Base-by-base conservation (phyloP, 2,797 vertebrate species). In the Hypotaenidia philippensis region DNA sequence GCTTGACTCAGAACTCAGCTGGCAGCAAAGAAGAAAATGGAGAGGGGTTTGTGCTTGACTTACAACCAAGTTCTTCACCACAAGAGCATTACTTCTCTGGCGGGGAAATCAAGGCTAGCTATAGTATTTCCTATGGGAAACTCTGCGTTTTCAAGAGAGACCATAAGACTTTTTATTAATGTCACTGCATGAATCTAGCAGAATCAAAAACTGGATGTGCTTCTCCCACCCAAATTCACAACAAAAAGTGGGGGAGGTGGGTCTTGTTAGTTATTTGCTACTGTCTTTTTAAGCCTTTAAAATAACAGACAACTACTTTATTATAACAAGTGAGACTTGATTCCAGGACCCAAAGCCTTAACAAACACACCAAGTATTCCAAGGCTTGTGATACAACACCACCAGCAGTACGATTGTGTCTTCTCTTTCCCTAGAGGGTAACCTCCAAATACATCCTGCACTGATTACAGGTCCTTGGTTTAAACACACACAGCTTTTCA, bases 401-500 rank as follows among this genome's bases (percentile, higher is more conserved):
- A 16, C 59, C 57, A 44, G 32, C 45, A 82, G 40, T 13, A 38
- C 66, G 31, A 41, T 17, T 5, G 3, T 40, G 31, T 21, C 63
- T 74, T 87, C 57, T 60, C 68, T 65, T 92, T 27, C n/a, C 72
- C 3, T 4, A n/a, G 52, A 31, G 25, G 52, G 29, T 63, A 71
- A 94, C 91, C 89, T 90, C 87, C 68, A 94, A 88, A 87, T 83
- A 80, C 90, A 90, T 80, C 93, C 72, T 50, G 6, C 53, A 3
- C 74, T 81, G 9, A 90, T 90, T 83, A 38, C 71, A 74, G 76
- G 13, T 38, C 64, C 7, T 13, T 29, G 52, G 11, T 88, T 89
- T 76, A 41, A 91, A 85, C 41, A 83, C 41, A 49, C 50, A 2
- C 8, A 14, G 83, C 49, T 76, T 50, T 65, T 12, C 94, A 70